These are phyloP conservation scores for Chiloscyllium plagiosum DNA, from an alignment of 2,113 vertebrate species.

Conservation along the genomic window DNA sequence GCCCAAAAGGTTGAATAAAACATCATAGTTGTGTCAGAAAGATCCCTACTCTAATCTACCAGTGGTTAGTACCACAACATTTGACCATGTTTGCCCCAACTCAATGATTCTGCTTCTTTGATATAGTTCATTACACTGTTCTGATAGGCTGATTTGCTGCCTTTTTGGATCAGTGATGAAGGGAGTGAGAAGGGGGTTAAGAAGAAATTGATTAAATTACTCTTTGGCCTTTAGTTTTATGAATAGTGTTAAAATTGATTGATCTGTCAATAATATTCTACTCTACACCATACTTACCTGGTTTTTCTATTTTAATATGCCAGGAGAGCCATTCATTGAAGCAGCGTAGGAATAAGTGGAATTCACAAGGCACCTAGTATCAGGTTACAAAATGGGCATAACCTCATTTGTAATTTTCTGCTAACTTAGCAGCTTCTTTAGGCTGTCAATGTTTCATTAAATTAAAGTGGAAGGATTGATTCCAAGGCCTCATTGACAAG, in stretches of 20 bases:
- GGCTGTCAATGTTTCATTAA: not conserved
- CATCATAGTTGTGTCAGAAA: no score
- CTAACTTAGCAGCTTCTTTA: not conserved
- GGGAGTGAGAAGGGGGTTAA: not conserved
- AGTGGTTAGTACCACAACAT: no score
- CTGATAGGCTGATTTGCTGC: not conserved
- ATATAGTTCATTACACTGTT: not conserved
- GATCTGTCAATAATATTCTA: not conserved
- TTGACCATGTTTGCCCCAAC: not conserved
- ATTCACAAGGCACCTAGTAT: not conserved
- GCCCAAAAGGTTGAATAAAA: no score
- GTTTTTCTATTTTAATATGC: not conserved
- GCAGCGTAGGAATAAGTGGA: no score
- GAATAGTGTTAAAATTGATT: not conserved
- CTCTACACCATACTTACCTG: not conserved
- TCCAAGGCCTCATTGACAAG: not conserved
- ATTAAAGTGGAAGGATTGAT: not conserved
- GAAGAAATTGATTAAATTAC: not conserved
- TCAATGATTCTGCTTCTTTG: not conserved
- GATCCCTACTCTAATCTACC: no score
- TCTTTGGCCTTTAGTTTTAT: not conserved
- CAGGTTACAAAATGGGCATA: not conserved
- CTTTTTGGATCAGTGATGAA: not conserved
- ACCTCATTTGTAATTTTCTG: slow-evolving; percentile 14
- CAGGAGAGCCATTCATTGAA: not conserved